phyloP scores from a whole-genome alignment of 92 coral and sea anemone genomes.

The Siderastrea radians region DNA sequence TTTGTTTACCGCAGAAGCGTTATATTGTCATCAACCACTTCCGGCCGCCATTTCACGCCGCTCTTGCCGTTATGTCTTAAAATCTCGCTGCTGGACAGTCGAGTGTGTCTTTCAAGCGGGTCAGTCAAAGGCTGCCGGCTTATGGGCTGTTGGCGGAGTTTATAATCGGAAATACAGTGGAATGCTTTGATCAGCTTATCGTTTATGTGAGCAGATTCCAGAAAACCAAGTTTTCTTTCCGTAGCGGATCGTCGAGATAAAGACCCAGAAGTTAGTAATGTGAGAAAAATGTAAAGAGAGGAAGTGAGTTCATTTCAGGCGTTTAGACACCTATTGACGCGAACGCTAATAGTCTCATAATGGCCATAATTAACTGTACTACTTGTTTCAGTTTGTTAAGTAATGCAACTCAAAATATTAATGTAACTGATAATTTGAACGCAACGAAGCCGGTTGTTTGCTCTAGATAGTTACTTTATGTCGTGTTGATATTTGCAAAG shows the following conservation, averaged over 20 bases:
- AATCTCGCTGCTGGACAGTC: conserved; percentile 10
- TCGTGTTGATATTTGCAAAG: conserved; percentile 15
- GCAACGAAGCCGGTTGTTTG: background rate
- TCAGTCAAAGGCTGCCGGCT: conserved; percentile 17
- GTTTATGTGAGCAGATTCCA: background rate
- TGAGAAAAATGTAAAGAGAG: conserved; percentile 6
- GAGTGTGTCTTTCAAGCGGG: background rate
- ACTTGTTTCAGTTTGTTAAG: conserved; percentile 7
- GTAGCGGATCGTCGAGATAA: background rate
- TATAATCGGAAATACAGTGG: conserved; percentile 6
- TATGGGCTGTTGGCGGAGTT: background rate
- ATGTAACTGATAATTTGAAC: background rate
- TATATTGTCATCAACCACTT: conserved; percentile 29
- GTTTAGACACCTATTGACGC: background rate
- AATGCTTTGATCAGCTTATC: conserved; percentile 28
- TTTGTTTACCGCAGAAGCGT: conserved; percentile 37
- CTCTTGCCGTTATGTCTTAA: background rate
- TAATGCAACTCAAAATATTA: background rate
- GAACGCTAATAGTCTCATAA: conserved; percentile 11
- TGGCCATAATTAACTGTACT: conserved; percentile 11
- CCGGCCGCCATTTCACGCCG: conserved; percentile 12
- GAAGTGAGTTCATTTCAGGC: background rate
- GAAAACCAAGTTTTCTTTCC: background rate
- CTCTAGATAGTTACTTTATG: background rate
- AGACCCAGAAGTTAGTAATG: conserved; percentile 20